These are phyloP conservation scores for Clarias platycephalus DNA, from an alignment of 2,797 vertebrate species.

Conservation along the genomic window DNA sequence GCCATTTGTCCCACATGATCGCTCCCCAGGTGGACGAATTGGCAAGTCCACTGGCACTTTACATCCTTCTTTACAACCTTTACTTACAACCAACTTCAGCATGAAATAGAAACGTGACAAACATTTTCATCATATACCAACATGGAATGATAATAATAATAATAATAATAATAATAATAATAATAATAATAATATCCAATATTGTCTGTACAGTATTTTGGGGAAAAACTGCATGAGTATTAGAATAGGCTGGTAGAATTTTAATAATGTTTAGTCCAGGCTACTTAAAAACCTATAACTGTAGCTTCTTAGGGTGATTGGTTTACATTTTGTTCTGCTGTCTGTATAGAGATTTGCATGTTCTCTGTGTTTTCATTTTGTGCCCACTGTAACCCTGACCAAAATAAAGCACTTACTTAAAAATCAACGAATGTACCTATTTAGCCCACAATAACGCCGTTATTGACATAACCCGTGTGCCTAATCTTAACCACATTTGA, in stretches of 20 bases:
- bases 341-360: not conserved
- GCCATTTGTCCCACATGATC: slow-evolving; percentile 35
- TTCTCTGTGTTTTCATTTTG: not conserved
- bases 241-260: not conserved
- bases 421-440: not conserved
- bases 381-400: not conserved
- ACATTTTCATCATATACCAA: not conserved
- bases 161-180: too few relatives aligned
- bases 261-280: not conserved
- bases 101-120: slow-evolving; percentile 5
- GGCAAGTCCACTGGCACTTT: not conserved
- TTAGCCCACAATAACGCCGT: not conserved
- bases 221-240: not conserved
- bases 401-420: not conserved
- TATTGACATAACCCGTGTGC: not conserved
- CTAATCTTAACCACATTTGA: not conserved
- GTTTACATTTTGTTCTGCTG: too few relatives aligned
- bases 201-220: not conserved
- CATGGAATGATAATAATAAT: not conserved
- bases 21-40: slow-evolving; percentile 32
- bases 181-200: too few relatives aligned
- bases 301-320: not conserved
- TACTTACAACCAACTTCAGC: not conserved
- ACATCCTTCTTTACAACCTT: slow-evolving; percentile 8
- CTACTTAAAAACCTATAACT: not conserved